Percentiles rank a stretch among this genome's conserved stretches.
Evolutionary conservation across 2,113 vertebrate genomes (phyloP).

Genomic region (Poecile atricapillus): DNA sequence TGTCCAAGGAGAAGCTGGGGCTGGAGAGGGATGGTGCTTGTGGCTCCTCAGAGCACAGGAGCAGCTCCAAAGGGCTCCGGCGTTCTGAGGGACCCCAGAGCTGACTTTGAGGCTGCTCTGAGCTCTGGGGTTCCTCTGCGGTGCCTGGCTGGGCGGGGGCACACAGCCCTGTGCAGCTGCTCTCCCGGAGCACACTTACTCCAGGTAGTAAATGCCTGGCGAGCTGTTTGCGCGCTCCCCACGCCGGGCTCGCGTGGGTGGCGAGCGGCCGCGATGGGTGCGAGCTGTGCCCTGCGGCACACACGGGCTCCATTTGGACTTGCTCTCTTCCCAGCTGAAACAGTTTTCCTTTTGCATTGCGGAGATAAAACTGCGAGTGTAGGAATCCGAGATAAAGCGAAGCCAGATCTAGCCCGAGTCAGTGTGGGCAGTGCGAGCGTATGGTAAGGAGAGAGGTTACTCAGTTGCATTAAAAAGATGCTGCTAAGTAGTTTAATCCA

Average conservation of each 20-base stretch:
- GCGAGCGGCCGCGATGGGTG: neutral
- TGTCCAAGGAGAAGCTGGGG: neutral
- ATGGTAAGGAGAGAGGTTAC: neutral
- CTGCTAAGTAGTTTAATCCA: neutral
- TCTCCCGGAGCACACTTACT: neutral
- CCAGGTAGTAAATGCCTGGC: fast-evolving
- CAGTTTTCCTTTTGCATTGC: neutral
- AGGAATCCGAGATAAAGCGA: neutral
- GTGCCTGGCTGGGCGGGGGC: too few species aligned
- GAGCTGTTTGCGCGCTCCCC: neutral
- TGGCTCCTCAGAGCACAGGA: neutral
- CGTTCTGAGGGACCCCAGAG: fast-evolving
- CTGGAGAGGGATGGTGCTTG: fast-evolving
- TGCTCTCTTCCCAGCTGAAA: neutral
- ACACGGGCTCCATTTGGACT: fast-evolving
- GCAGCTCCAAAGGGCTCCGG: neutral
- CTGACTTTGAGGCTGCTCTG: neutral
- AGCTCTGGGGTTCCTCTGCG: neutral
- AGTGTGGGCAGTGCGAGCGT: neutral
- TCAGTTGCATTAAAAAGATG: neutral
- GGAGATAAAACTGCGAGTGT: neutral
- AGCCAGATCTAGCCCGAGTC: neutral
- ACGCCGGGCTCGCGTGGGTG: neutral
- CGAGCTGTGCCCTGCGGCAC: neutral
- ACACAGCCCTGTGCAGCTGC: too few species aligned